phyloP scores from a whole-genome alignment of 2,113 vertebrate genomes.

The Macroglossus sobrinus region DNA sequence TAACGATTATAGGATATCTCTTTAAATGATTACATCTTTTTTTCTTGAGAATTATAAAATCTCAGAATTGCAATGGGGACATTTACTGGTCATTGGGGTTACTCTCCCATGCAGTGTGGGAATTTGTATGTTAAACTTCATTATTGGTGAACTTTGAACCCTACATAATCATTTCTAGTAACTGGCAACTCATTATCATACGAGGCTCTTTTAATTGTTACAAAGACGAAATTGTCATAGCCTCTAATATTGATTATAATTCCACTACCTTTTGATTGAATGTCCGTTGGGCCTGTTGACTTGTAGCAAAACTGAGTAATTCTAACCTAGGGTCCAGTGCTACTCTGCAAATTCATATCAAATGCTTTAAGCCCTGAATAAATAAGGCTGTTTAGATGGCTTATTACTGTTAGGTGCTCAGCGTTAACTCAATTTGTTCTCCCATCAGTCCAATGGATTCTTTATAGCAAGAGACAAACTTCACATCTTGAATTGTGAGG shows the following conservation, averaged over 20 bases:
- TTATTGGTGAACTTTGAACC: background rate
- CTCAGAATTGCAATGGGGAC: background rate
- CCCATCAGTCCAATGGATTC: background rate
- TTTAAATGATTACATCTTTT: background rate
- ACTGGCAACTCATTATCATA: background rate
- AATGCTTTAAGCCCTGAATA: background rate
- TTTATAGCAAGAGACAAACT: constrained; percentile 6
- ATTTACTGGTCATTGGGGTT: background rate
- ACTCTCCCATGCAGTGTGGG: background rate
- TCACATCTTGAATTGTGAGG: constrained; percentile 12
- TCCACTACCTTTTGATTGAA: constrained; percentile 34
- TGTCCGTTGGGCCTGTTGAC: background rate
- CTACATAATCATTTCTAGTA: background rate
- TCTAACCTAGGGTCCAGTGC: background rate
- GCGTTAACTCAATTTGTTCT: constrained; percentile 22
- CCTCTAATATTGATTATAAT: background rate
- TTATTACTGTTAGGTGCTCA: constrained; percentile 10
- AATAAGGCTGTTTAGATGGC: background rate
- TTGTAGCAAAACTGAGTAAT: constrained; percentile 21
- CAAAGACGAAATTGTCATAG: constrained; percentile 16
- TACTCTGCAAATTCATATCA: background rate
- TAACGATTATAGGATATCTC: background rate
- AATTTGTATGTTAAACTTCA: background rate
- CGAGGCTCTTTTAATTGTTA: background rate
- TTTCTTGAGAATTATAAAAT: constrained; percentile 23